These are phyloP conservation scores for Tupaia chinensis DNA, from an alignment of 2,113 vertebrate species.

Conservation along the genomic window DNA sequence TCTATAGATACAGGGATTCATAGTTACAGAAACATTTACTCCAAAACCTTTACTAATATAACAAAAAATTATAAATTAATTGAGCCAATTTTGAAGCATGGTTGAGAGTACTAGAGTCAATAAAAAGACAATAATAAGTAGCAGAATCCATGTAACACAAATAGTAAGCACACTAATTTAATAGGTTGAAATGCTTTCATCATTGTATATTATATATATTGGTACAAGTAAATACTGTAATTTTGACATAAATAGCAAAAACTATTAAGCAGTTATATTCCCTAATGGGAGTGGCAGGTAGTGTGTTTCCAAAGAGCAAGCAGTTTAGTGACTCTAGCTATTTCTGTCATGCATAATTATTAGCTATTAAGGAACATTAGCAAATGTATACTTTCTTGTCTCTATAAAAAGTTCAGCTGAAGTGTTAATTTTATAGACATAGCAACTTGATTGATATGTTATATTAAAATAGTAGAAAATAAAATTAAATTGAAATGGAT, in stretches of 20 bases:
- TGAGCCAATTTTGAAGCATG: background rate
- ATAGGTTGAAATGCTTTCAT: background rate
- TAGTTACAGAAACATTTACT: background rate
- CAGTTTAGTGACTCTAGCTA: background rate
- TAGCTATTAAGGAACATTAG: slow-evolving; percentile 28
- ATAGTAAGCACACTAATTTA: background rate
- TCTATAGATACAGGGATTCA: background rate
- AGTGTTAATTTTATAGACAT: slow-evolving; percentile 45
- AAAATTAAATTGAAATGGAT: slow-evolving; percentile 57
- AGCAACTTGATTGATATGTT: slow-evolving; percentile 48
- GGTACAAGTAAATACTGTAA: background rate
- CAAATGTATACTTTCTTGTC: background rate
- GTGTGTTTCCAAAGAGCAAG: slow-evolving; percentile 50
- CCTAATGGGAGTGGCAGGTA: background rate
- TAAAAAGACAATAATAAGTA: background rate
- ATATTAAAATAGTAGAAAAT: slow-evolving; percentile 21
- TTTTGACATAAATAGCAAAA: background rate
- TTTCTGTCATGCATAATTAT: slow-evolving; percentile 15
- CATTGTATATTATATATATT: background rate
- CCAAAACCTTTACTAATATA: background rate
- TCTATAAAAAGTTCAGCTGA: slow-evolving; percentile 33
- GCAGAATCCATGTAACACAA: background rate
- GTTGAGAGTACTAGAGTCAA: background rate
- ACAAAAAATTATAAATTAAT: background rate
- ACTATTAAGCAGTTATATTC: background rate